phyloP scores from a whole-genome alignment of 2,888 invertebrate species.

The Phytoseiulus persimilis region DNA sequence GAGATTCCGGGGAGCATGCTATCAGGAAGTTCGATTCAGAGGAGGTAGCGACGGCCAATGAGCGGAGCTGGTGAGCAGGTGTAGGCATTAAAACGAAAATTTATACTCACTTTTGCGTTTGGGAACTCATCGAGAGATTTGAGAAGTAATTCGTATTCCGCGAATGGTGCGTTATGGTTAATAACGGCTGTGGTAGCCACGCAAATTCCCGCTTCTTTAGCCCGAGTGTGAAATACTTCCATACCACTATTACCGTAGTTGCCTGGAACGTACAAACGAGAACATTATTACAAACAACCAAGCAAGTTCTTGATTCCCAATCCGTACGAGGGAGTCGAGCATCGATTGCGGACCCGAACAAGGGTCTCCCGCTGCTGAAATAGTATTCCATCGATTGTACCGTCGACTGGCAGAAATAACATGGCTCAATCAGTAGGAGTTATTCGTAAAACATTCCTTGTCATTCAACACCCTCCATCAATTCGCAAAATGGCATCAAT shows the following conservation, averaged over 20 bases:
- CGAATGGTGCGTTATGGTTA: slow-evolving; percentile 57
- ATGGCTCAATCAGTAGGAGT: too few species aligned
- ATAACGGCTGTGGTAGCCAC: slow-evolving; percentile 63
- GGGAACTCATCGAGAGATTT: slow-evolving; percentile 23
- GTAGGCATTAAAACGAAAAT: not conserved
- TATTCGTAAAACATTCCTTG: too few species aligned
- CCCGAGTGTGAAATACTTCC: slow-evolving; percentile 64
- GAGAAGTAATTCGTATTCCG: slow-evolving; percentile 54
- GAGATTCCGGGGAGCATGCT: not conserved
- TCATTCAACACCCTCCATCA: too few species aligned
- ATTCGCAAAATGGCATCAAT: too few species aligned
- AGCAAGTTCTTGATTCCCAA: too few species aligned
- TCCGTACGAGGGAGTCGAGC: too few species aligned
- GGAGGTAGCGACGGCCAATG: too few species aligned
- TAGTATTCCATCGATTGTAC: too few species aligned
- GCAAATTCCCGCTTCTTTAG: slow-evolving; percentile 61
- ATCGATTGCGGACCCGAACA: too few species aligned
- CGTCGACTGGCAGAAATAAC: too few species aligned
- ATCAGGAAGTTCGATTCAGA: not conserved
- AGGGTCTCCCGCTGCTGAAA: too few species aligned
- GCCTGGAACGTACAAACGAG: slow-evolving; percentile 54
- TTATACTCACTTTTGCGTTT: not conserved
- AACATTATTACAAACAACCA: not conserved
- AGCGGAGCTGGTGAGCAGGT: too few species aligned
- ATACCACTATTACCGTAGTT: slow-evolving; percentile 69